Evolutionary conservation across 2,113 vertebrate genomes (phyloP), one percentile per base, ranked within the genome.

Genomic region (Turnix velox): DNA sequence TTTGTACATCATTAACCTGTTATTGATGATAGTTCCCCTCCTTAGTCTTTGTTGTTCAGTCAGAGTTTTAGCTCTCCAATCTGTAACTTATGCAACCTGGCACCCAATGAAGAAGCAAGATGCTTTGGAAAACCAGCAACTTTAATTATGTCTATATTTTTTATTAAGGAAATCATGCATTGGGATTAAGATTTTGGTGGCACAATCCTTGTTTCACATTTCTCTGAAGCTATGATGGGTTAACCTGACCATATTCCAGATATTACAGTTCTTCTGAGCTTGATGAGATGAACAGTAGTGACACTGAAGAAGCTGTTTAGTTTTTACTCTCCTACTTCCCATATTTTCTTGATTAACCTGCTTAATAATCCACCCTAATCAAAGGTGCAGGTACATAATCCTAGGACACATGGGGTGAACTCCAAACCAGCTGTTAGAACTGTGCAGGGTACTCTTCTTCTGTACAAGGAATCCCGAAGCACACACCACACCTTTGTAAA

Each of bases 301-400:
- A 58, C 35, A 25, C 23, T 39, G 43, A 87, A 92, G 54, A 82
- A 89, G 24, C 48, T 4, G 2, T 74, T 88, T 43, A 61, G 82
- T 83, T 30, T 86, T 43, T 91, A 33, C 63, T 87, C 58, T 93
- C 55, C 52, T 69, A 46, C 31, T 67, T 94, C 27, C 37, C 61
- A n/a, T 75, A 72, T 92, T 88, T 90, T 79, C 80, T 83, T 86
- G 48, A 94, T 95, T 92, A 92, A 86, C 82, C 69, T 91, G 40
- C 88, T 89, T 91, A 85, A 84, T 96, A 88, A 82, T 57, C 73
- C 48, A 59, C 71, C 69, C 72, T 72, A 84, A 85, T 79, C 77
- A 93, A 91, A 80, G 62, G 22, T 92, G 45, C 43, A 78, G 52
- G 57, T 55, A 68, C 39, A 28, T 68, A 87, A 86, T 84, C 0